These are phyloP conservation scores for Tachuris rubrigastra DNA, from an alignment of 2,113 vertebrate genomes.

Conservation along the genomic window DNA sequence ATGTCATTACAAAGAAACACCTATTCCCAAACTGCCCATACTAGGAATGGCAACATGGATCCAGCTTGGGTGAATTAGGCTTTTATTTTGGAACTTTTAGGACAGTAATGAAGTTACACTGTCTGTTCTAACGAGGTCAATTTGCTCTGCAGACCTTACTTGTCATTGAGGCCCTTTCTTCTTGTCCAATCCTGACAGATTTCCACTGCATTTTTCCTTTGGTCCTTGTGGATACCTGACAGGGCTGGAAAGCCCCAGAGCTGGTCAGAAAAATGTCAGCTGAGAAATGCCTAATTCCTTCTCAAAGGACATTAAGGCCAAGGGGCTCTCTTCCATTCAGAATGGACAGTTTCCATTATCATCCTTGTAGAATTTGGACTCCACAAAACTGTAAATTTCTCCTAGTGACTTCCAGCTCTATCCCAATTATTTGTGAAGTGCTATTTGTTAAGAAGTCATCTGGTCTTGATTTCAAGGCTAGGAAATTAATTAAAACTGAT, in stretches of 20 bases:
- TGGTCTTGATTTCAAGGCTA: neutral
- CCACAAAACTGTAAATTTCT: neutral
- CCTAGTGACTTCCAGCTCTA: neutral
- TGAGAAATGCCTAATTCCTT: neutral
- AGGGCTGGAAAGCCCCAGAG: neutral
- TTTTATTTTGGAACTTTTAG: neutral
- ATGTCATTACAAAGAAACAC: neutral
- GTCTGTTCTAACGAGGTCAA: neutral
- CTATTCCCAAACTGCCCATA: accelerated
- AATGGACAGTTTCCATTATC: neutral
- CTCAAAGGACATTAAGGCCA: neutral
- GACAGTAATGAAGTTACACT: neutral
- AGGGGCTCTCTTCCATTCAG: neutral
- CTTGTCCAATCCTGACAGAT: neutral
- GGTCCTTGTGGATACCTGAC: neutral
- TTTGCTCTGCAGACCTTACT: neutral
- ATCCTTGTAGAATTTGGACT: neutral
- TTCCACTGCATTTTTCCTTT: neutral
- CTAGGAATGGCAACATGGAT: neutral
- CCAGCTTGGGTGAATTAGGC: accelerated
- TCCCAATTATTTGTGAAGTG: neutral
- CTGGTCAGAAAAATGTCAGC: neutral
- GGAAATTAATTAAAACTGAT: neutral
- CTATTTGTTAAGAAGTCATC: neutral
- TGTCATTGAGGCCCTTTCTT: neutral